Evolutionary conservation across 2,888 invertebrate species (phyloP).

Genomic region (Papilio elwesi): DNA sequence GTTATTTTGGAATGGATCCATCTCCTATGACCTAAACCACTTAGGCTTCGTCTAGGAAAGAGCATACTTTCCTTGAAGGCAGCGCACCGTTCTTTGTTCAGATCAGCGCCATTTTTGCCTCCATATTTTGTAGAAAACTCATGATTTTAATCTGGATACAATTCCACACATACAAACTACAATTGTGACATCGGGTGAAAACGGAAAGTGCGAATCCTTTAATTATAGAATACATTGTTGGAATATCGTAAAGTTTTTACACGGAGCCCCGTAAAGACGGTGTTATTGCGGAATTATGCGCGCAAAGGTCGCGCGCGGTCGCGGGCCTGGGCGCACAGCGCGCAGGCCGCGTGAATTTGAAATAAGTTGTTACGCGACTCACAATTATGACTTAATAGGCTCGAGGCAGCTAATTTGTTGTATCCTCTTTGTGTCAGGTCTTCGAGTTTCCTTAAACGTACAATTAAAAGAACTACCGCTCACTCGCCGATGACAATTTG

Average conservation of each 20-base stretch:
- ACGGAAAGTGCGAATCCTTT: not conserved
- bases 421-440: constrained; percentile 1
- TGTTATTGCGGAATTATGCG: constrained; percentile 45
- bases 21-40: too few relatives aligned
- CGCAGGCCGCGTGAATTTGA: not conserved
- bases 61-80: too few relatives aligned
- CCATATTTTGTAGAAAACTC: not conserved
- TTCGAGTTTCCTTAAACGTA: constrained; percentile 14
- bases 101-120: not conserved
- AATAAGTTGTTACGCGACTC: not conserved
- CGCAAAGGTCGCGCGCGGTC: constrained; percentile 41
- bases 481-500: not conserved
- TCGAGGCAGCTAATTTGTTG: constrained; percentile 15
- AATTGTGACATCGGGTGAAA: not conserved
- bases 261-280: constrained; percentile 37
- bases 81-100: too few relatives aligned
- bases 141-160: not conserved
- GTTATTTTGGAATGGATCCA: too few relatives aligned
- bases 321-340: not conserved
- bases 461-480: not conserved
- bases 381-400: constrained; percentile 25
- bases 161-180: not conserved
- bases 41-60: too few relatives aligned
- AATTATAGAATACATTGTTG: not conserved
- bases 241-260: constrained; percentile 21